Conservation (phyloP, 2,888 invertebrate genomes). For the Dione juno region DNA sequence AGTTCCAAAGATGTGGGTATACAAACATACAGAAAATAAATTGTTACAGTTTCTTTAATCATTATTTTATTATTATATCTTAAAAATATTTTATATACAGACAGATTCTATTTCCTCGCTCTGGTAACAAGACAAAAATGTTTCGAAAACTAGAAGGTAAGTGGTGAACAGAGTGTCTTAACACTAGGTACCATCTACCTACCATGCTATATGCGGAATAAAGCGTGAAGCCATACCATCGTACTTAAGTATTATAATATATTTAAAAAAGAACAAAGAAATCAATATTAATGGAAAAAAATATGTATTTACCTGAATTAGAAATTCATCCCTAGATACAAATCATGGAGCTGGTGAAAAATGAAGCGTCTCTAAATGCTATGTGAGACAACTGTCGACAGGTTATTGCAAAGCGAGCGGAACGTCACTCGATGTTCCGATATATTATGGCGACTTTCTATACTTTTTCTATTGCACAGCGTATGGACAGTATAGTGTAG, state of each 20-base stretch:
- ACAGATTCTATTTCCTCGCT: neutral
- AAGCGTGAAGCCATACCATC: neutral
- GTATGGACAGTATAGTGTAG: neutral
- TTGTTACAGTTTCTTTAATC: too few relatives aligned
- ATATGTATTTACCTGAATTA: neutral
- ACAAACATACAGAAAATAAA: too few relatives aligned
- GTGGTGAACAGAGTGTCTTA: neutral
- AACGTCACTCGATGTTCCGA: neutral
- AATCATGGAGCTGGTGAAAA: conserved; percentile 55
- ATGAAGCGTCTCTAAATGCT: conserved; percentile 45
- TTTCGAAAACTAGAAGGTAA: neutral
- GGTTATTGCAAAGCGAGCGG: conserved; percentile 37
- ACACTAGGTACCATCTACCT: neutral
- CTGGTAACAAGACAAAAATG: neutral
- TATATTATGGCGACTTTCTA: conserved; percentile 20
- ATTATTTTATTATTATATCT: too few relatives aligned
- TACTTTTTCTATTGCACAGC: conserved; percentile 1
- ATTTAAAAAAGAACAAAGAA: too few relatives aligned
- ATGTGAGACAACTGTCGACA: conserved; percentile 37
- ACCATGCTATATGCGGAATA: neutral
- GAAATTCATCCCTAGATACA: conserved; percentile 32
- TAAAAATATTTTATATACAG: too few relatives aligned
- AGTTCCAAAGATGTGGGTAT: too few relatives aligned
- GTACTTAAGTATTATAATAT: too few relatives aligned
- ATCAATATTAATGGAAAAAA: too few relatives aligned